These are phyloP conservation scores for Falco concolor DNA, from an alignment of 2,797 vertebrate genomes.

Conservation along the genomic window DNA sequence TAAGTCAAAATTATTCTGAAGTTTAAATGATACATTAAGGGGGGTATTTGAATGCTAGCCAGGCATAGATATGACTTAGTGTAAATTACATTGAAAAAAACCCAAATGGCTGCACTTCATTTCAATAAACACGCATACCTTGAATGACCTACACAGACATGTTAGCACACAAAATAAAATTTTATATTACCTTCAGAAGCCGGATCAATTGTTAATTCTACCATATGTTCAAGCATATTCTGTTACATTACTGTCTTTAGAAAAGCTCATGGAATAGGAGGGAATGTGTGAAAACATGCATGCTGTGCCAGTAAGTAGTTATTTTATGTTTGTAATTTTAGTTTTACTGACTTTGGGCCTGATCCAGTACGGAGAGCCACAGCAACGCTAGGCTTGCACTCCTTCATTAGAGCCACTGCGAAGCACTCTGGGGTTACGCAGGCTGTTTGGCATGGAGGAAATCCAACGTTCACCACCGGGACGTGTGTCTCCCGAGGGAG, in stretches of 20 bases:
- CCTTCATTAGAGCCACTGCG: not conserved
- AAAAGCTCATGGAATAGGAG: not conserved
- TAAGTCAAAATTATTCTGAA: not conserved
- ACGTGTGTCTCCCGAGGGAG: not conserved
- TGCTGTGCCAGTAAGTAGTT: slow-evolving; percentile 60
- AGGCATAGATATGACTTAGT: not conserved
- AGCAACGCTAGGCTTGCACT: not conserved
- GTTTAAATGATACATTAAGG: not conserved
- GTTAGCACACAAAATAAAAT: not conserved
- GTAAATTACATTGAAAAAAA: not conserved
- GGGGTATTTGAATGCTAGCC: not conserved
- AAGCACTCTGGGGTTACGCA: not conserved
- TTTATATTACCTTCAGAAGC: not conserved
- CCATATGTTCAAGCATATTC: slow-evolving; percentile 53
- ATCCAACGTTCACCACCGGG: fast-evolving
- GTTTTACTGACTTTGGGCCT: slow-evolving; percentile 58
- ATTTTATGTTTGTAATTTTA: slow-evolving; percentile 63
- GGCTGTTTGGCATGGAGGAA: not conserved
- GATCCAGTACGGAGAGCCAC: not conserved
- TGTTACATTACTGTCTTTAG: slow-evolving; percentile 12
- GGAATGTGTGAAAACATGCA: slow-evolving; percentile 58
- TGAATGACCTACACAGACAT: not conserved
- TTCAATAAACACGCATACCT: not conserved
- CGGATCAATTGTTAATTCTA: slow-evolving; percentile 22
- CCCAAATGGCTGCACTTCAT: not conserved